Evolutionary conservation across 2,888 invertebrate species (phyloP), one percentile per base, ranked within the genome.

Genomic region (Tetragonisca angustula): DNA sequence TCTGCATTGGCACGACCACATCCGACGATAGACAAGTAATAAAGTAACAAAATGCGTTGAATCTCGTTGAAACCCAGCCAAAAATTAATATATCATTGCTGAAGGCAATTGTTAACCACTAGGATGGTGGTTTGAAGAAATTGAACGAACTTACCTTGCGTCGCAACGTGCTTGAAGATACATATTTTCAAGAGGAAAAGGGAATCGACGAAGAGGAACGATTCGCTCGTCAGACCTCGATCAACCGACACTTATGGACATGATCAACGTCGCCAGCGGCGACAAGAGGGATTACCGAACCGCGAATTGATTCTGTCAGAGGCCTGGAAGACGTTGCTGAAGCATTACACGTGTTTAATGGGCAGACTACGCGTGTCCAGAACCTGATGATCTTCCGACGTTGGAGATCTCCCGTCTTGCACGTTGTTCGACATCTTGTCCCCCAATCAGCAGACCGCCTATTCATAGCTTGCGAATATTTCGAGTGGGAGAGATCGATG

Each of bases 281-380:
- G 73, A 75, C 74, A 52, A n/a, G n/a, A 0, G 49, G 67, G 71
- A 84, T 84, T 71, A 74, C 24, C 56, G 49, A 71, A 27, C 54
- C 43, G 49, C 52, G 78, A 71, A 78, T 64, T 79, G 78, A 68
- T 70, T 61, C 62, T n/a, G 59, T 59, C 71, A 36, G 56, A 56
- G 69, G 19, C 19, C 17, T 24, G 54, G 82, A 79, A 72, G 84
- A 59, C 71, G 54, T 49, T 61, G 61, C 49, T 59, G 24, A 72
- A 79, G 79, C 79, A 68, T 84, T 83, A 84, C 74, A 84, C 74
- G 83, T 78, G 84, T 75, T 84, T 49, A 75, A 54, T 15, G 49
- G 56, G 54, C 72, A 49, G 54, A 54, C 56, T 64, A 76, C 70
- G 19, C 68, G 68, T 79, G 75, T 84, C 71, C 64, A 19, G 59